Percentiles rank a stretch among this genome's conserved stretches.
phyloP scores from a whole-genome alignment of 2,888 invertebrate genomes.

The Drosophila peninsularis region DNA sequence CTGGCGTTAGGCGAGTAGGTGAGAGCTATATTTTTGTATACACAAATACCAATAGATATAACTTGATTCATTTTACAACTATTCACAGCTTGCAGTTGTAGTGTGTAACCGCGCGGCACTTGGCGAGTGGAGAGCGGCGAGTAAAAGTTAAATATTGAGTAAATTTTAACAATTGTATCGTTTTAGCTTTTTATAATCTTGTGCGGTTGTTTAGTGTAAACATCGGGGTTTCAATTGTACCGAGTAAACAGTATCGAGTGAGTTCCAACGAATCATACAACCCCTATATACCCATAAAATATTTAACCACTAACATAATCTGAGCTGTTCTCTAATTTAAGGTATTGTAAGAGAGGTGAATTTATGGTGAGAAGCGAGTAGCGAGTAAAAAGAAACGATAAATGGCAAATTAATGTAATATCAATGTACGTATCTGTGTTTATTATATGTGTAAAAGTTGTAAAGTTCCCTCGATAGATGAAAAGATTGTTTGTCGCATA shows the following conservation, averaged over 20 bases:
- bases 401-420: conserved; percentile 3
- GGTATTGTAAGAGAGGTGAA: neutral
- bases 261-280: conserved; percentile 3
- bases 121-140: too few relatives aligned
- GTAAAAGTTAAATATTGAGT: neutral
- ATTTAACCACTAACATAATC: neutral
- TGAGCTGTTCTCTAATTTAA: conserved; percentile 8
- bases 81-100: neutral
- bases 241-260: neutral
- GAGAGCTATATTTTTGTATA: neutral
- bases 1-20: neutral
- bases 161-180: neutral
- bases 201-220: neutral
- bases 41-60: neutral
- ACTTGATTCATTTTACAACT: neutral
- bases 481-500: neutral
- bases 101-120: neutral
- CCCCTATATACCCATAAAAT: neutral
- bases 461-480: neutral
- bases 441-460: conserved; percentile 6
- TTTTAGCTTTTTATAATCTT: neutral
- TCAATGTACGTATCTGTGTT: conserved; percentile 7
- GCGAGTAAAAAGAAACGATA: neutral
- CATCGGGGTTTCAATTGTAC: conserved; percentile 2
- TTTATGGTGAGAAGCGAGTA: neutral